phyloP scores from a whole-genome alignment of 2,888 invertebrate genomes.

The Lottia gigantea region DNA sequence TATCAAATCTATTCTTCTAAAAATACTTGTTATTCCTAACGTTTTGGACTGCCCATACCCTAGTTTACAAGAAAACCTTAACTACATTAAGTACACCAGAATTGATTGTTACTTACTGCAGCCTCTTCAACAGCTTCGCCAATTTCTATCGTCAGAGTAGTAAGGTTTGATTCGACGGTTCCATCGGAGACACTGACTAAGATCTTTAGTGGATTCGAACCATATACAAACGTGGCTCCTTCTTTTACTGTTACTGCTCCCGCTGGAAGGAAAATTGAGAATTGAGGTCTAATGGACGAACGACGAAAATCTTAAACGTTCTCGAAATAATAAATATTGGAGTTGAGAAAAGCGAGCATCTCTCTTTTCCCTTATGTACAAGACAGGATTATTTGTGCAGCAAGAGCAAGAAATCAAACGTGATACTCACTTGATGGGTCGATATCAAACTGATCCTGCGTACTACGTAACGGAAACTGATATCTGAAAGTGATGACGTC shows the following conservation, averaged over 20 bases:
- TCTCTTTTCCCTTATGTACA: no score
- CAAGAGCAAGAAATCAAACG: not conserved
- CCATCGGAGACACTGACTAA: not conserved
- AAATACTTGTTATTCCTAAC: no score
- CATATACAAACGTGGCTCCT: not conserved
- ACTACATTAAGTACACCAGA: no score
- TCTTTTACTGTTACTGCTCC: not conserved
- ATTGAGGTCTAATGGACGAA: no score
- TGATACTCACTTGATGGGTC: not conserved
- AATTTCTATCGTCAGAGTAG: not conserved
- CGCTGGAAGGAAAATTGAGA: not conserved
- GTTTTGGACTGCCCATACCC: no score
- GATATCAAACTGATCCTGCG: conserved; percentile 4
- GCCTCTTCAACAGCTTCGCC: not conserved
- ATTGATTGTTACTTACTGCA: not conserved
- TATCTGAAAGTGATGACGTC: conserved; percentile 3
- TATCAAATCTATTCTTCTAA: no score
- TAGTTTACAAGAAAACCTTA: no score
- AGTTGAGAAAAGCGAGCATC: no score
- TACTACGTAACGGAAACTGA: not conserved
- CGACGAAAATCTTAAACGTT: no score
- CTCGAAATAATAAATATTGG: no score
- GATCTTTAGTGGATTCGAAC: not conserved
- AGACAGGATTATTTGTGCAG: no score
- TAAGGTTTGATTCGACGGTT: not conserved